Evolutionary conservation across 2,113 vertebrate genomes (phyloP).

Genomic region (Leucopsar rothschildi): DNA sequence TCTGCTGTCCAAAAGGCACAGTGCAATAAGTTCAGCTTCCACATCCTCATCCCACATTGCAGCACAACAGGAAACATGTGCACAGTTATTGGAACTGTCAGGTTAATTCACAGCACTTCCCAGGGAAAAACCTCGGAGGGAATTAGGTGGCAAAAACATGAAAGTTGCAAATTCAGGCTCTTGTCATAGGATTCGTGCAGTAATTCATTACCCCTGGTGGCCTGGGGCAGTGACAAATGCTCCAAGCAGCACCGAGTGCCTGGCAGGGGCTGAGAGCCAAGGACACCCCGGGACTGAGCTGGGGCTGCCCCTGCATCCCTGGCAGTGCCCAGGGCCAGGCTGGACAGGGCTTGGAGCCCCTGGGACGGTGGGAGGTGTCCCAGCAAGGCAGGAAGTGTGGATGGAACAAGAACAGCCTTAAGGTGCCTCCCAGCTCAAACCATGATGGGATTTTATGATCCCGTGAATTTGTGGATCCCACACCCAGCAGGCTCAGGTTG

Average conservation of each 20-base stretch:
- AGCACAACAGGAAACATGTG: background rate
- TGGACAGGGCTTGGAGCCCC: background rate
- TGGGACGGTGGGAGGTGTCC: background rate
- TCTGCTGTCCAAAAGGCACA: background rate
- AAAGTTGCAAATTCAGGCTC: background rate
- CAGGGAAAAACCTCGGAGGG: background rate
- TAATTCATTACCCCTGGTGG: background rate
- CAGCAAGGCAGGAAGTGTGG: background rate
- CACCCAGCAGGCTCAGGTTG: accelerated
- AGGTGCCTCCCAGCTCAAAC: background rate
- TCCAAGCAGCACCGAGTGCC: background rate
- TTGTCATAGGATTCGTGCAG: background rate
- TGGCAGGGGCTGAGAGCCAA: accelerated
- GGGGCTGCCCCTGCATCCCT: background rate
- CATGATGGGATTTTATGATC: accelerated
- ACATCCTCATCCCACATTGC: background rate
- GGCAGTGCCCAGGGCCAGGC: background rate
- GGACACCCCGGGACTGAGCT: accelerated
- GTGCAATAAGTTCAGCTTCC: background rate
- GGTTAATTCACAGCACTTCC: background rate
- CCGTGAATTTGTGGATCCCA: no score
- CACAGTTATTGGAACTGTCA: background rate
- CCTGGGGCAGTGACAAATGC: background rate
- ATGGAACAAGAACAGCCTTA: background rate
- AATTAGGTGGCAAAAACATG: background rate